These are phyloP conservation scores for Austrofundulus limnaeus DNA, from an alignment of 2,113 vertebrate genomes.

Conservation along the genomic window DNA sequence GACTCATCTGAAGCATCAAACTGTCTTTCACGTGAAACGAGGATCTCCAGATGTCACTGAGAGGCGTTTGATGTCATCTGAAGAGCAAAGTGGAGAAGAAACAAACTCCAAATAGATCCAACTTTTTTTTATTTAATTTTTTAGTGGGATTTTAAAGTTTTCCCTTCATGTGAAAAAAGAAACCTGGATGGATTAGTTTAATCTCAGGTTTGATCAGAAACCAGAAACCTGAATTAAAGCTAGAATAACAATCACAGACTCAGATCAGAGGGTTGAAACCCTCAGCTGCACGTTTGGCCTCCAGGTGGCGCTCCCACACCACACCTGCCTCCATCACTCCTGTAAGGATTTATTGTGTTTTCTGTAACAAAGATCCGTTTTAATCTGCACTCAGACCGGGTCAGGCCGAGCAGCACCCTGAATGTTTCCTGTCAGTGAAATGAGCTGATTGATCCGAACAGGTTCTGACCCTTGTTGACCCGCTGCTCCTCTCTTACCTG, in stretches of 20 bases:
- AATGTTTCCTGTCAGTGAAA: background rate
- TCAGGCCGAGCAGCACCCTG: background rate
- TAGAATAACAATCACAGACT: too few species aligned
- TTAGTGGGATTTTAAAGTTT: background rate
- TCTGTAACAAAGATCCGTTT: background rate
- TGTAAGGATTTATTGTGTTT: background rate
- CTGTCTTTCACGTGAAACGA: conserved; percentile 1
- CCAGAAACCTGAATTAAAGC: too few species aligned
- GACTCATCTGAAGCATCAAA: background rate
- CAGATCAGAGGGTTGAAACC: too few species aligned
- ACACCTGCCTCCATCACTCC: too few species aligned
- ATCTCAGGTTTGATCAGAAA: background rate
- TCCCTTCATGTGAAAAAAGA: background rate
- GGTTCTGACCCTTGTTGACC: too few species aligned
- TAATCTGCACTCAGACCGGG: background rate
- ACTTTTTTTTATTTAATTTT: background rate
- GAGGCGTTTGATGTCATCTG: conserved; percentile 1
- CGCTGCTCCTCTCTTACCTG: background rate
- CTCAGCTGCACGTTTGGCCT: background rate
- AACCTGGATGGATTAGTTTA: background rate
- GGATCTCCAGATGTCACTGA: conserved; percentile 8
- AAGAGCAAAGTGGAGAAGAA: background rate
- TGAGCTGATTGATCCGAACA: background rate
- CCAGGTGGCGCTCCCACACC: background rate
- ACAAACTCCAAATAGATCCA: background rate